Conservation (phyloP, 2,113 vertebrate genomes). For the Acanthisitta chloris region DNA sequence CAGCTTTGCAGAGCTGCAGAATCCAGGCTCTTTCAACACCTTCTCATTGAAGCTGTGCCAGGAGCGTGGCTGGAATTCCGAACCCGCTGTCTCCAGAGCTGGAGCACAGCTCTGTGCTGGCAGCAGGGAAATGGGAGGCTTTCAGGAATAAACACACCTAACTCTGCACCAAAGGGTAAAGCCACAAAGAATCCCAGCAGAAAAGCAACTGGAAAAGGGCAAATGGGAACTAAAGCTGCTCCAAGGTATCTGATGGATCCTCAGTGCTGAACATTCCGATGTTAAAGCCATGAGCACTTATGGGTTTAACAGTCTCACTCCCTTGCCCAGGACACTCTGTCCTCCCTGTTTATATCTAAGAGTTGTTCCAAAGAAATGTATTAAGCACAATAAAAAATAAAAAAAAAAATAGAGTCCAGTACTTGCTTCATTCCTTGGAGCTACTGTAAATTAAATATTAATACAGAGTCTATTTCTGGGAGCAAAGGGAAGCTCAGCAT, state of each 20-base stretch:
- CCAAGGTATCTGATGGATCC: neutral
- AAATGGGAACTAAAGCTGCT: neutral
- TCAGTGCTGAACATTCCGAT: neutral
- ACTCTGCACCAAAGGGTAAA: neutral
- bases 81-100: neutral
- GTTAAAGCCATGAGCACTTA: neutral
- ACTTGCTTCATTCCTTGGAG: neutral
- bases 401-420: neutral
- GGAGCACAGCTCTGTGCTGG: neutral
- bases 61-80: neutral
- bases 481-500: neutral
- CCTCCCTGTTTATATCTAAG: neutral
- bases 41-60: neutral
- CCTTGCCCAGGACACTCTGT: conserved; percentile 48
- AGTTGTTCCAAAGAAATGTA: conserved; percentile 26
- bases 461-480: neutral
- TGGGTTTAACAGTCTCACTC: neutral
- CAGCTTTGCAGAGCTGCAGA: neutral
- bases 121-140: neutral
- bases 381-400: neutral
- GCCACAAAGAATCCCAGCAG: neutral
- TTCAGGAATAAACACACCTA: neutral
- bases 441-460: conserved; percentile 9
- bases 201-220: neutral
- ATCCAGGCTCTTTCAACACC: neutral